phyloP scores from a whole-genome alignment of 1,140 invertebrate genomes.

The Brachionus asplanchnoidis region DNA sequence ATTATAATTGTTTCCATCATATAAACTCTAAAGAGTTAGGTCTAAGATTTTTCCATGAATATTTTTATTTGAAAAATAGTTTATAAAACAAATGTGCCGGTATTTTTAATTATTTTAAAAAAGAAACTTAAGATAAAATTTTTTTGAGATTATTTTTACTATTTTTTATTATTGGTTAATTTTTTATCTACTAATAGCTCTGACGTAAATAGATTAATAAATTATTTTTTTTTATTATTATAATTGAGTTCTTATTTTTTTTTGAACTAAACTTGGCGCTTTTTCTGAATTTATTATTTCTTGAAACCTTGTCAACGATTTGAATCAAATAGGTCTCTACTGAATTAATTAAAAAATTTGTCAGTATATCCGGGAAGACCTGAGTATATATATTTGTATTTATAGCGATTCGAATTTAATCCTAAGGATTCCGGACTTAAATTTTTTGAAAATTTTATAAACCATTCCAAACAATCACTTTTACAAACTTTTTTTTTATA shows the following conservation, averaged over 20 bases:
- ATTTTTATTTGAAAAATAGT: neutral
- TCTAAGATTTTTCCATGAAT: neutral
- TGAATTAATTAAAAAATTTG: neutral
- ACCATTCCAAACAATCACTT: too few relatives aligned
- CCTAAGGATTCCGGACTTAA: neutral
- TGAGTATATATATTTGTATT: neutral
- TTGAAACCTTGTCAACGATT: conserved; percentile 16
- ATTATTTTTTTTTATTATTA: neutral
- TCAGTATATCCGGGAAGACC: neutral
- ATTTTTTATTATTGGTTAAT: neutral
- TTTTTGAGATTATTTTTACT: neutral
- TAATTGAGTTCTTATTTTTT: neutral
- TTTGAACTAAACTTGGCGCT: neutral
- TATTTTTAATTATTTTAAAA: neutral
- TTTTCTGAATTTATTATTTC: neutral
- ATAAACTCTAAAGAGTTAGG: neutral
- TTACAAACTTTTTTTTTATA: too few relatives aligned
- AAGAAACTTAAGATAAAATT: neutral
- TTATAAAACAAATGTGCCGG: neutral
- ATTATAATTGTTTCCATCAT: neutral
- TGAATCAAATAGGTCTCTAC: neutral
- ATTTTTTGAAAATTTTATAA: neutral
- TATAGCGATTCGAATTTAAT: neutral
- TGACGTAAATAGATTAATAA: neutral
- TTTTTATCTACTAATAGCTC: neutral